Evolutionary conservation across 2,797 vertebrate genomes (phyloP).

Genomic region (Channa striata): DNA sequence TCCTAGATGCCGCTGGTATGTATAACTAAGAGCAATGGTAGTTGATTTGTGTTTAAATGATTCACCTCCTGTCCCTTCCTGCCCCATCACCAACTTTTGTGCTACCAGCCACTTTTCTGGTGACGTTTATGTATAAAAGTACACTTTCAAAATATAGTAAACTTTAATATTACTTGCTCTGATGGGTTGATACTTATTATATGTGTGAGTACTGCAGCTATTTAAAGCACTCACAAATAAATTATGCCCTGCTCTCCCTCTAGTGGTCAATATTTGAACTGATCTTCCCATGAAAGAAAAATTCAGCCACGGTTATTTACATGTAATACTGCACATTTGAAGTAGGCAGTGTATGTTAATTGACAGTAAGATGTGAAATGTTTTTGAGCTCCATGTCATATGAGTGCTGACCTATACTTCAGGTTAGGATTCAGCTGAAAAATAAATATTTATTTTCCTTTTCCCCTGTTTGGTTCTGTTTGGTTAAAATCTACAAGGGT

Average conservation of each 20-base stretch:
- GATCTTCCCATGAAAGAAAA: background rate
- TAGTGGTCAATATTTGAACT: slow-evolving; percentile 38
- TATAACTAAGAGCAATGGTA: slow-evolving; percentile 77
- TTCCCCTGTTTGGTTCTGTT: too few relatives aligned
- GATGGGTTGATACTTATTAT: slow-evolving; percentile 2
- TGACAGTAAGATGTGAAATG: background rate
- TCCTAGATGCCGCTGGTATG: slow-evolving; percentile 93
- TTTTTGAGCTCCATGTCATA: background rate
- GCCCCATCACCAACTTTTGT: slow-evolving; percentile 21
- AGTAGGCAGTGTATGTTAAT: background rate
- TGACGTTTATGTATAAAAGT: slow-evolving; percentile 1
- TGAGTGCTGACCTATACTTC: background rate
- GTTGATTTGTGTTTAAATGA: slow-evolving; percentile 57
- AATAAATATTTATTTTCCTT: background rate
- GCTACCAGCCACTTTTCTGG: slow-evolving; percentile 40
- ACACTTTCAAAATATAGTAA: background rate
- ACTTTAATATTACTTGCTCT: slow-evolving; percentile 9
- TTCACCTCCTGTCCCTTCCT: slow-evolving; percentile 22
- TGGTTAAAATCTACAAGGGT: background rate
- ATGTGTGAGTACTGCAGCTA: slow-evolving; percentile 2
- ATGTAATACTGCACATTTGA: background rate
- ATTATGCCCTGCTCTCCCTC: slow-evolving; percentile 23
- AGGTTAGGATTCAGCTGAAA: background rate
- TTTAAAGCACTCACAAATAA: slow-evolving; percentile 1
- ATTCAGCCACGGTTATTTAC: slow-evolving; percentile 8